Percentiles rank a stretch among this genome's conserved stretches.
Evolutionary conservation across 2,113 vertebrate species (phyloP).

Genomic region (Callithrix jacchus): DNA sequence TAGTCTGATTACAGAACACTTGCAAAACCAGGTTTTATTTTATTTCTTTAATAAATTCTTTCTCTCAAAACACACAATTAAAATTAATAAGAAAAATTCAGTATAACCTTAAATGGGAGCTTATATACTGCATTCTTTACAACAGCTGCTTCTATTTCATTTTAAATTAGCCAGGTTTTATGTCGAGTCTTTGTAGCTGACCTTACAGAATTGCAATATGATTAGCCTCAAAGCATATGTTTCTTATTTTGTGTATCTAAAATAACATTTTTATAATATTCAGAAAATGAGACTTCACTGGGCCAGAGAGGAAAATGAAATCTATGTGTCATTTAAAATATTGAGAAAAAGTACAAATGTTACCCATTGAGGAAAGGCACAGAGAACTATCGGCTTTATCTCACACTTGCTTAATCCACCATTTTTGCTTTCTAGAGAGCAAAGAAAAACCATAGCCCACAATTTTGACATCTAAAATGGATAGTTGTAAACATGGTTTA

Average conservation of each 20-base stretch:
- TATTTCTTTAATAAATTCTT: constrained; percentile 78
- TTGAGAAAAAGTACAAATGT: constrained; percentile 72
- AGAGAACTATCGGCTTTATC: constrained; percentile 64
- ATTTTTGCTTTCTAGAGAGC: constrained; percentile 61
- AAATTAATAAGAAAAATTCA: constrained; percentile 82
- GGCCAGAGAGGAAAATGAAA: constrained; percentile 73
- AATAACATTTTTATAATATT: constrained; percentile 82
- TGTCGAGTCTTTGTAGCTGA: constrained; percentile 67
- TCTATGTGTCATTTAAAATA: constrained; percentile 74
- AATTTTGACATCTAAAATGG: neutral
- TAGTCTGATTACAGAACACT: constrained; percentile 32
- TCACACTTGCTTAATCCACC: constrained; percentile 44
- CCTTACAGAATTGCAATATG: constrained; percentile 76
- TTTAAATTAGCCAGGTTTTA: constrained; percentile 81
- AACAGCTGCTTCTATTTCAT: constrained; percentile 85
- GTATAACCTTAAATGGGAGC: constrained; percentile 78
- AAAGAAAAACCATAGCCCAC: constrained; percentile 51
- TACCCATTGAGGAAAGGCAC: constrained; percentile 32
- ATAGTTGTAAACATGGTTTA: neutral
- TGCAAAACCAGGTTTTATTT: constrained; percentile 65
- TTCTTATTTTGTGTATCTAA: constrained; percentile 85
- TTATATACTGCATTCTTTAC: constrained; percentile 81
- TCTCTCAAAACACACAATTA: constrained; percentile 77
- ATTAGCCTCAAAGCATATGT: constrained; percentile 83
- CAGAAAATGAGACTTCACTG: constrained; percentile 80